phyloP scores from a whole-genome alignment of 2,113 vertebrate species.

The Pluvianellus socialis region DNA sequence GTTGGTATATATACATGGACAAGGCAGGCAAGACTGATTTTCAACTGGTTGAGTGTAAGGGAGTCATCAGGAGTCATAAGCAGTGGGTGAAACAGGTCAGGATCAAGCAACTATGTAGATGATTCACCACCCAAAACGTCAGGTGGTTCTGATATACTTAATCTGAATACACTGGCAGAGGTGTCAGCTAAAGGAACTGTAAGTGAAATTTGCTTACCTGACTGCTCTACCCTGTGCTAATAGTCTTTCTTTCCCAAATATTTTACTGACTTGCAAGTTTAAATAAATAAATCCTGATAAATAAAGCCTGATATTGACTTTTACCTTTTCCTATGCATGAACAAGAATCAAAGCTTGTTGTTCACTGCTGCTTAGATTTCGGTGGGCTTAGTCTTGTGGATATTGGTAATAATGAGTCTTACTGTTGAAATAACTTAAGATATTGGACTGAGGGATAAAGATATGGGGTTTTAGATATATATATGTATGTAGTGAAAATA shows the following conservation, averaged over 20 bases:
- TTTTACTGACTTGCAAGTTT: not conserved
- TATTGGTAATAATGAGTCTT: not conserved
- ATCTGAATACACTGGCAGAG: not conserved
- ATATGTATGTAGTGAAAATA: not conserved
- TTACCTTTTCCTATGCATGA: not conserved
- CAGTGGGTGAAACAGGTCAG: not conserved
- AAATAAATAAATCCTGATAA: not conserved
- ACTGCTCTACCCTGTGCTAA: not conserved
- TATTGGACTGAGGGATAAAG: not conserved
- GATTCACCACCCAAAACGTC: not conserved
- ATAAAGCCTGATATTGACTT: not conserved
- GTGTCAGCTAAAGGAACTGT: not conserved
- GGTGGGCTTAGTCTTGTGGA: not conserved
- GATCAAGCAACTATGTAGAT: not conserved
- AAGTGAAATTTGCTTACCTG: not conserved
- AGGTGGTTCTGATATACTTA: not conserved
- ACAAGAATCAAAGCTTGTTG: not conserved
- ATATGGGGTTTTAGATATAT: not conserved
- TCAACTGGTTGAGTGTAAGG: not conserved
- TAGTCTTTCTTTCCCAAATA: not conserved
- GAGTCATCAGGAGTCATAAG: not conserved
- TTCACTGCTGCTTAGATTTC: not conserved
- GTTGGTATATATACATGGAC: not conserved
- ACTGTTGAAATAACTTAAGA: not conserved
- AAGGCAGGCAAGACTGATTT: not conserved